Conservation (phyloP, 2,113 vertebrate species). For the Otus sunia region DNA sequence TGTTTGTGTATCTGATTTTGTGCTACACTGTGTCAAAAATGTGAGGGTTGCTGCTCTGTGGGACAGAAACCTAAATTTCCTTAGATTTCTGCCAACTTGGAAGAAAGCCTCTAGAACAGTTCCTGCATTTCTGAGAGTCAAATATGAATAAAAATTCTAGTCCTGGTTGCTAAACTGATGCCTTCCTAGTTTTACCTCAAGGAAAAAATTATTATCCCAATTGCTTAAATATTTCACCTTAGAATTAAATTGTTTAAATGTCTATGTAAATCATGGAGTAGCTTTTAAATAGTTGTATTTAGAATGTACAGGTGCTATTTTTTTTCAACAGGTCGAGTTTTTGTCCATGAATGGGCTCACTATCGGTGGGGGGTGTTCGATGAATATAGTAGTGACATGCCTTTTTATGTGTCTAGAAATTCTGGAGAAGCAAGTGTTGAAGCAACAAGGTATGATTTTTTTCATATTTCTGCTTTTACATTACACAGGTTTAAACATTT, state of each 20-base stretch:
- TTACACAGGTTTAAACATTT: not conserved
- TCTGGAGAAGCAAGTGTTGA: not conserved
- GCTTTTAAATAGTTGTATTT: not conserved
- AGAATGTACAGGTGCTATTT: not conserved
- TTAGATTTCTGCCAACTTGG: not conserved
- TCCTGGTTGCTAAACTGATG: not conserved
- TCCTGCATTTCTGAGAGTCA: not conserved
- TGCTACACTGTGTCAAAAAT: not conserved
- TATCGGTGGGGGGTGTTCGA: conserved; percentile 77
- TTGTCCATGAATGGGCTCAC: conserved; percentile 82
- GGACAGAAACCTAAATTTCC: not conserved
- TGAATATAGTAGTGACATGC: conserved; percentile 64
- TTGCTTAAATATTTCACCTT: not conserved
- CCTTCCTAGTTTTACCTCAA: not conserved
- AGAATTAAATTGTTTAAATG: not conserved
- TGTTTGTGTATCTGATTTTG: not conserved
- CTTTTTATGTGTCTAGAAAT: conserved; percentile 64
- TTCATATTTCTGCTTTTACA: not conserved
- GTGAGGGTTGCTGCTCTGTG: not conserved
- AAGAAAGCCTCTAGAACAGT: not conserved
- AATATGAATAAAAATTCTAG: not conserved
- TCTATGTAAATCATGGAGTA: not conserved
- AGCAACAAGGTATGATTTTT: conserved; percentile 65
- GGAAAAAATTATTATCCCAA: not conserved
- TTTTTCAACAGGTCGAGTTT: conserved; percentile 59